Evolutionary conservation across 92 coral and sea anemone species (phyloP).

Genomic region (Porites rus): DNA sequence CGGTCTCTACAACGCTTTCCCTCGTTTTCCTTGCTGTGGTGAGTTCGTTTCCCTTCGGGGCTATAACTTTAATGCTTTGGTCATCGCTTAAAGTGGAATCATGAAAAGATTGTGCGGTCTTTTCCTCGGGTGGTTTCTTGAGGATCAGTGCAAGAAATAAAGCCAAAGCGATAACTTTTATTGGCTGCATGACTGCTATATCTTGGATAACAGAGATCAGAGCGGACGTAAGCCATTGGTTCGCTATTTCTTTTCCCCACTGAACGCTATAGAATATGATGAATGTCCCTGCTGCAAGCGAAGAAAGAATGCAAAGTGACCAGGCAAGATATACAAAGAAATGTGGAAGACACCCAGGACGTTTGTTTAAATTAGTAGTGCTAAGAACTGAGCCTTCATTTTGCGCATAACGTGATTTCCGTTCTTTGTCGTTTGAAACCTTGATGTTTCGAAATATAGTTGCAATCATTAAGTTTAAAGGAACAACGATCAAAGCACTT

Average conservation of each 20-base stretch:
- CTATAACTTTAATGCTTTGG: slow-evolving; percentile 53
- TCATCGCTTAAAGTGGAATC: slow-evolving; percentile 61
- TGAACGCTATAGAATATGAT: slow-evolving; percentile 81
- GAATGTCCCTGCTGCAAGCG: slow-evolving; percentile 68
- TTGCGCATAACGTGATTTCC: neutral
- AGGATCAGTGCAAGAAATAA: slow-evolving; percentile 83
- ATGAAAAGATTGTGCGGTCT: slow-evolving; percentile 60
- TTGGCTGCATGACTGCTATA: slow-evolving; percentile 83
- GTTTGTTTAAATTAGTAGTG: slow-evolving; percentile 2
- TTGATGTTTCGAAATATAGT: slow-evolving; percentile 86
- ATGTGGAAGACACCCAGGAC: slow-evolving; percentile 80
- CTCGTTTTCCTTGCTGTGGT: slow-evolving; percentile 73
- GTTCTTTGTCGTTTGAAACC: neutral
- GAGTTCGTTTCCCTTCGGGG: slow-evolving; percentile 79
- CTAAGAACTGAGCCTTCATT: slow-evolving; percentile 11
- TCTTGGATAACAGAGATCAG: slow-evolving; percentile 80
- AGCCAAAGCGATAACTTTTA: slow-evolving; percentile 75
- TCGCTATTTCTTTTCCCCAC: slow-evolving; percentile 85
- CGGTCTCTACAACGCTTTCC: slow-evolving; percentile 70
- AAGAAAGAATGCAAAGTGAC: slow-evolving; percentile 70
- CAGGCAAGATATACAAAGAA: slow-evolving; percentile 81
- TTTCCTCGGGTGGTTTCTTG: slow-evolving; percentile 84
- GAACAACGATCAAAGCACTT: slow-evolving; percentile 89
- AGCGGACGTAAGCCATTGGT: slow-evolving; percentile 90
- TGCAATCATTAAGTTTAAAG: slow-evolving; percentile 82